Conservation (phyloP, 2,113 vertebrate genomes). For the Saguinus imperator region DNA sequence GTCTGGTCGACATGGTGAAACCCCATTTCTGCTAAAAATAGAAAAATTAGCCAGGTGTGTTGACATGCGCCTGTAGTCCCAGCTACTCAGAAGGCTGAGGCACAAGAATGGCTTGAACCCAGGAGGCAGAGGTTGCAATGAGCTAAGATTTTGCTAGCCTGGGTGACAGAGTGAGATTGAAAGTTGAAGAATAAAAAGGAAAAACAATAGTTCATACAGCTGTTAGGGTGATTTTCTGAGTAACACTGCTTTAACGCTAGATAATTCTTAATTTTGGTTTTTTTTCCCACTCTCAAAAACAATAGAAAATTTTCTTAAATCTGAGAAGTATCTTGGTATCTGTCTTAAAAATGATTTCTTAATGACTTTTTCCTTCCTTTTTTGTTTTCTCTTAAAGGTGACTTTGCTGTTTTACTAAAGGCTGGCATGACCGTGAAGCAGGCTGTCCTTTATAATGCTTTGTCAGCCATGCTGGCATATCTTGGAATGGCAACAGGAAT, state of each 20-base stretch:
- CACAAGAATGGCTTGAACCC: too few species aligned
- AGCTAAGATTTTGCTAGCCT: too few species aligned
- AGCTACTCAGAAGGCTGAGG: too few species aligned
- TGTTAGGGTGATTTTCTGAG: background rate
- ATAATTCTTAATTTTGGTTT: background rate
- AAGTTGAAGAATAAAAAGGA: too few species aligned
- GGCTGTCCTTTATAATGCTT: slow-evolving; percentile 95
- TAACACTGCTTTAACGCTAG: background rate
- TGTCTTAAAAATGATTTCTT: slow-evolving; percentile 28
- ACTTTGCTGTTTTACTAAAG: slow-evolving; percentile 97
- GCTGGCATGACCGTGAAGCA: slow-evolving; percentile 98
- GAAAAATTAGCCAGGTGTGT: too few species aligned
- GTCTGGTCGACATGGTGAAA: too few species aligned
- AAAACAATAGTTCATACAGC: background rate
- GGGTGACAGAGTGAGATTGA: too few species aligned
- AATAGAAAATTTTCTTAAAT: slow-evolving; percentile 13
- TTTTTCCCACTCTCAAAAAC: background rate
- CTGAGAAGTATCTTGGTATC: background rate
- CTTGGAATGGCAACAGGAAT: slow-evolving; percentile 95
- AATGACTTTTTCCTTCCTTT: background rate
- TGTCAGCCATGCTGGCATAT: slow-evolving; percentile 96
- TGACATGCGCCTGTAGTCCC: too few species aligned
- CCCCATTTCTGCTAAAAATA: too few species aligned
- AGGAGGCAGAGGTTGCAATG: too few species aligned
- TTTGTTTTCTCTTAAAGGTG: slow-evolving; percentile 84